These are phyloP conservation scores for Morone chrysops DNA, from an alignment of 2,113 vertebrate species.

Conservation along the genomic window DNA sequence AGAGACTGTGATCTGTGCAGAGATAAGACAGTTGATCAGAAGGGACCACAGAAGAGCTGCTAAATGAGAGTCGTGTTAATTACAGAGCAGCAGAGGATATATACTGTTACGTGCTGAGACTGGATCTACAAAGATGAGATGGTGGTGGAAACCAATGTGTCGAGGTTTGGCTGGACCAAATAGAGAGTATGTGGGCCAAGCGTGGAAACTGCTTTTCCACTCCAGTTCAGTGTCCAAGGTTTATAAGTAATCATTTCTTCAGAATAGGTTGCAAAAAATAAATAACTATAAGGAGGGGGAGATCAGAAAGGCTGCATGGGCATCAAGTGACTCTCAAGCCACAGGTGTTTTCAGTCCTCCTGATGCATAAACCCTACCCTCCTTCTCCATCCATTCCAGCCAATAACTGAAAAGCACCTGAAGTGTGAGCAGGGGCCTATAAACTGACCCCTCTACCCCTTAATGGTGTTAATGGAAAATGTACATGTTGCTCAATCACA, in stretches of 20 bases:
- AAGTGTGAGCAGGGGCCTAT: background rate
- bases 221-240: too few relatives aligned
- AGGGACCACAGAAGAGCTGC: constrained; percentile 85
- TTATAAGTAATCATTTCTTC: too few relatives aligned
- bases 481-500: constrained; percentile 8
- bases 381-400: background rate
- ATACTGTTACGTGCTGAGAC: background rate
- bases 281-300: background rate
- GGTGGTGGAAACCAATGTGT: background rate
- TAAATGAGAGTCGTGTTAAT: constrained; percentile 77
- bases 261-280: background rate
- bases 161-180: background rate
- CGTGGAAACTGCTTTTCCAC: too few relatives aligned
- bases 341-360: constrained; percentile 14
- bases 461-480: constrained; percentile 9
- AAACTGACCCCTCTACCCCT: background rate
- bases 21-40: constrained; percentile 86
- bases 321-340: background rate
- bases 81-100: constrained; percentile 40
- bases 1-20: constrained; percentile 75
- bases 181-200: background rate
- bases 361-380: background rate
- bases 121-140: background rate
- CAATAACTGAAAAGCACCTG: constrained; percentile 9
- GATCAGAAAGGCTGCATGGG: background rate